Evolutionary conservation across 2,113 vertebrate genomes (phyloP).

Genomic region (Zonotrichia leucophrys): DNA sequence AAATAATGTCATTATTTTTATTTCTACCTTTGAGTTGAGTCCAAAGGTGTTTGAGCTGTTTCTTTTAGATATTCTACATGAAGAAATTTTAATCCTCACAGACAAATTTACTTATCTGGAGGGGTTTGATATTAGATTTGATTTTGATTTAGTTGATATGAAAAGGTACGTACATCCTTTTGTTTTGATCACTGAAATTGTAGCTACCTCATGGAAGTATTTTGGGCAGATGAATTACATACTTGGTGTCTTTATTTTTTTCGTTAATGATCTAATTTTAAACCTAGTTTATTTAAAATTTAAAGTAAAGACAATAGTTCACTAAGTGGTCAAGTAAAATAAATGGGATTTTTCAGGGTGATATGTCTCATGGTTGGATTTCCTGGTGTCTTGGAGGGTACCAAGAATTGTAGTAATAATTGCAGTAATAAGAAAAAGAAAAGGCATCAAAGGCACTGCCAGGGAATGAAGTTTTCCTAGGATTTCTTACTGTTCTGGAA

Average conservation of each 20-base stretch:
- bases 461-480: too few relatives aligned
- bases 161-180: not conserved
- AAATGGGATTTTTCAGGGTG: too few relatives aligned
- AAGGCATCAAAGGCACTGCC: too few relatives aligned
- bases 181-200: not conserved
- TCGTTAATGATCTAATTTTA: not conserved
- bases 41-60: rapidly evolving
- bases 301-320: too few relatives aligned
- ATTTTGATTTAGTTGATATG: not conserved
- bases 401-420: too few relatives aligned
- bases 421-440: too few relatives aligned
- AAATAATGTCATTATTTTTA: not conserved
- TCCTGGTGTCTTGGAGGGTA: too few relatives aligned
- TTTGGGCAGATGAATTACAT: not conserved
- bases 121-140: not conserved
- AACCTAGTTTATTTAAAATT: not conserved
- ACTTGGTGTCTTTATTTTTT: not conserved
- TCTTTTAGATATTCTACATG: not conserved
- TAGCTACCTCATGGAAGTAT: not conserved
- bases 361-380: too few relatives aligned
- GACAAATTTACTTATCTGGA: not conserved
- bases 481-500: too few relatives aligned
- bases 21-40: not conserved
- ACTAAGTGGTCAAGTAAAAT: too few relatives aligned
- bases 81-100: not conserved